Conservation (phyloP, 2,113 vertebrate species). For the Paratilapia polleni region DNA sequence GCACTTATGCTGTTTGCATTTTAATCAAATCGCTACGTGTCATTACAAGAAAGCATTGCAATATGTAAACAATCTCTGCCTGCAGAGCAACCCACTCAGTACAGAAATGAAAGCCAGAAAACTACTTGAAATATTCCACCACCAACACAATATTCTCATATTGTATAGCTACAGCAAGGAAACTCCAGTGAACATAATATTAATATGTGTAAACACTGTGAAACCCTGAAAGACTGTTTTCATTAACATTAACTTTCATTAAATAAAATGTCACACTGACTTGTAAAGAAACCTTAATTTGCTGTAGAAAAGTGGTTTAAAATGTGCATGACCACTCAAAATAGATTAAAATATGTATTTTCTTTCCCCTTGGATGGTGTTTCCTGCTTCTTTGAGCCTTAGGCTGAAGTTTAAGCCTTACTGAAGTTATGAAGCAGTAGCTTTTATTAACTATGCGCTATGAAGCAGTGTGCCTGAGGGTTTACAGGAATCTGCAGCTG, state of each 20-base stretch:
- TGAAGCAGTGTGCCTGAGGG: neutral
- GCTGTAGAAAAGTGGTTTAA: neutral
- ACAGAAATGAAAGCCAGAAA: neutral
- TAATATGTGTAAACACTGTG: neutral
- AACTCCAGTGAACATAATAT: neutral
- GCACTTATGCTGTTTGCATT: neutral
- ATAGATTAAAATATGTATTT: neutral
- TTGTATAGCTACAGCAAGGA: neutral
- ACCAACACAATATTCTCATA: neutral
- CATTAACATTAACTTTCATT: neutral
- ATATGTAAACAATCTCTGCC: neutral
- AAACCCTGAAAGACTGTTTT: neutral
- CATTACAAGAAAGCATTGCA: neutral
- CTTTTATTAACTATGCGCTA: neutral
- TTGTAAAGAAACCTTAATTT: neutral
- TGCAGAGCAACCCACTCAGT: neutral
- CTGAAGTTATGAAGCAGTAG: neutral
- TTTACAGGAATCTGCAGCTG: neutral
- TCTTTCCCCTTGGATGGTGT: neutral
- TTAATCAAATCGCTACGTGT: neutral
- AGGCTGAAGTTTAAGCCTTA: neutral
- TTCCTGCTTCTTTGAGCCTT: neutral
- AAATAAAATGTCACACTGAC: neutral
- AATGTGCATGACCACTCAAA: neutral
- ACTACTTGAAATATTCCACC: neutral